Evolutionary conservation across 2,113 vertebrate species (phyloP), one percentile per base, ranked within the genome.

Genomic region (Phocoena sinus): DNA sequence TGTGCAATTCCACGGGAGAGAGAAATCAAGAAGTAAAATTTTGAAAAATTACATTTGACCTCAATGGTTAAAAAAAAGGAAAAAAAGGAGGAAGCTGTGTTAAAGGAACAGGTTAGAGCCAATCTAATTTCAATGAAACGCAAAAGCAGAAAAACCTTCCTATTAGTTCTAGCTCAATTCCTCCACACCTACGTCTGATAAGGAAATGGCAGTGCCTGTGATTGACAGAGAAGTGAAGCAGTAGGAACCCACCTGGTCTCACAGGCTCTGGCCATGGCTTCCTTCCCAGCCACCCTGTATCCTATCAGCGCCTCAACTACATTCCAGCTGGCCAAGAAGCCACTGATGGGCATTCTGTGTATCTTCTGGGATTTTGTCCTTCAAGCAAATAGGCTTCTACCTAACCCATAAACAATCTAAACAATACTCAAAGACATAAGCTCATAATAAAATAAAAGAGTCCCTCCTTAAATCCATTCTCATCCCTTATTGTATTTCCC

Each of bases 111-210:
- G n/a, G 25, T 70, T 67, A 85, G 15, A 92, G 12, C 10, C 94
- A 95, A 86, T 14, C 60, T 79, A 77, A 91, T 33, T 91, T 81
- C 87, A 98, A 91, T 82, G 86, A 93, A 83, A 91, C 15, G n/a
- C 26, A 88, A 95, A 89, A 65, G 25, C 86, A 41, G 89, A 94
- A 93, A 95, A 67, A 47, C n/a, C 38, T 74, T 70, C 65, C 86
- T 60, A 70, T 65, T 20, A n/a, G 47, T 15, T 82, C n/a, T 44
- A 28, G 41, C 18, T 97, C 63, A 74, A 4, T 88, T 81, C 93
- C 47, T 87, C 92, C 94, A 41, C 89, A 15, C 20, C 53, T 56
- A 31, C 6, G 0, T 67, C 67, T 84, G 62, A 26, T 53, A 79
- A 73, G 63, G 60, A 88, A 90, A 85, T 1, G 11, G 28, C 62